Evolutionary conservation across 2,113 vertebrate species (phyloP), one percentile per base, ranked within the genome.

Genomic region (Hippocampus guttulatus): DNA sequence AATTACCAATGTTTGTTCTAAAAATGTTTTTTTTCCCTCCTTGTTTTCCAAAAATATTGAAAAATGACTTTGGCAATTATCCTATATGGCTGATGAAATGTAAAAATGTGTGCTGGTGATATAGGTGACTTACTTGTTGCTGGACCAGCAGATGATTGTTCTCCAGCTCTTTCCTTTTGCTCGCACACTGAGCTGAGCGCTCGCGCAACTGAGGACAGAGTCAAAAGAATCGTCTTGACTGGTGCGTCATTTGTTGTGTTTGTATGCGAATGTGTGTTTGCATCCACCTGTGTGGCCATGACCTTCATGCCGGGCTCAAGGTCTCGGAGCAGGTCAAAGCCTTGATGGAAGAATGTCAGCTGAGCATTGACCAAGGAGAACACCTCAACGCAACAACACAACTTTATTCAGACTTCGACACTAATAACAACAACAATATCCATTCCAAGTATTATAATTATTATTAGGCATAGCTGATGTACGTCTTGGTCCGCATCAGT

Each of bases 271-370:
- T 43, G 40, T 23, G n/a, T 25, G 40, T 33, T 18, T 64, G 20
- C 9, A 20, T 58, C 23, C 5, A 54, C 92, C 89, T 92, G 90
- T 0, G 66, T 57, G 8, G 82, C 91, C 91, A 91, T 92, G 21
- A 76, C 90, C 64, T 92, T 93, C 89, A 91, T 90, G 41, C 84
- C 86, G 43, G 92, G 91, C 55, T 93, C 90, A 43, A 93, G 84
- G 73, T 93, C 92, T 64, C 81, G 76, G 38, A 93, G 84, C 20
- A 93, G 84, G 77, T 93, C 92, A 49, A 89, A 93, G 55, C 92
- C 92, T 73, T 93, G 92, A 67, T 93, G 92, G 76, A 92, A 93
- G 85, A 93, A 93, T 27, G 92, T 93, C 87, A 89, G 88, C 87
- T 93, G 92, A 69, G 92, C 92, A 18, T 92, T 90, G 72, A 92